phyloP scores from a whole-genome alignment of 1,140 invertebrate species.

The Meloidogyne floridensis region DNA sequence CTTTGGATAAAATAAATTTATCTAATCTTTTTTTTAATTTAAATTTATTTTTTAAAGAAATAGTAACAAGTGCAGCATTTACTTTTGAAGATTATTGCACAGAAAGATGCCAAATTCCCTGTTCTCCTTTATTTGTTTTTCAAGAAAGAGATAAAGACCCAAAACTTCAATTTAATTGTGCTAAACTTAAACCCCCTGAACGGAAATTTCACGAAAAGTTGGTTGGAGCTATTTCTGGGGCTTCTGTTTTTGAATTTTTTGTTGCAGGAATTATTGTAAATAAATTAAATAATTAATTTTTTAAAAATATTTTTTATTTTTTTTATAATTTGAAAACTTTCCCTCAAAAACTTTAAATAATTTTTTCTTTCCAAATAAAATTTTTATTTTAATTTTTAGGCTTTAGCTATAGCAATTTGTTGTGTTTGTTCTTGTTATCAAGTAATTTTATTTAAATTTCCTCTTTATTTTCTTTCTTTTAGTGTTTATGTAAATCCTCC shows the following conservation, averaged over 20 bases:
- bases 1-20: no score
- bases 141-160: not conserved
- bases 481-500: conserved; percentile 1
- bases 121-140: not conserved
- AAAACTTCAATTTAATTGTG: not conserved
- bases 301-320: not conserved
- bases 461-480: not conserved
- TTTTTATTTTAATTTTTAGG: not conserved
- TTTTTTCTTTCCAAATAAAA: no score
- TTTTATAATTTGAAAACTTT: no score
- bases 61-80: not conserved
- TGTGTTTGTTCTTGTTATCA: conserved; percentile 1
- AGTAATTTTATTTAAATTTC: not conserved
- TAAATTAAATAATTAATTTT: no score
- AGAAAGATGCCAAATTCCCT: not conserved
- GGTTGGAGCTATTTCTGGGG: not conserved
- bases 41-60: not conserved
- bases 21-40: not conserved
- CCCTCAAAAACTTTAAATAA: no score
- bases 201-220: conserved; percentile 26
- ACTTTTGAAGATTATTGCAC: not conserved
- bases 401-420: conserved; percentile 2
- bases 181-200: conserved; percentile 17
- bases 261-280: conserved; percentile 14
- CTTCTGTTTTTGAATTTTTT: conserved; percentile 22